Base-by-base conservation (phyloP, 2,797 vertebrate genomes). In the Pagetopsis macropterus region DNA sequence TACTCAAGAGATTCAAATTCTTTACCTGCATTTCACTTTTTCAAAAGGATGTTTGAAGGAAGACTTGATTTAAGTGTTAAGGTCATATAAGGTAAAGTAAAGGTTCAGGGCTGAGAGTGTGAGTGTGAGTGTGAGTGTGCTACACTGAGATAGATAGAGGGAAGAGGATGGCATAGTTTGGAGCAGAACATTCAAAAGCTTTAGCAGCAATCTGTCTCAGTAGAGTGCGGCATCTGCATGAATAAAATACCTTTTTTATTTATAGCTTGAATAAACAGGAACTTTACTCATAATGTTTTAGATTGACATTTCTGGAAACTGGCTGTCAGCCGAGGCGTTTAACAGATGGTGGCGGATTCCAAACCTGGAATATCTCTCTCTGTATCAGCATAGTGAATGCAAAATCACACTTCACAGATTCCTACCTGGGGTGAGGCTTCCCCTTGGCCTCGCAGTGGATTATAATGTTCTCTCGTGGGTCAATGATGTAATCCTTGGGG, bases 371-470 rank as follows among this genome's bases (percentile, higher is more conserved):
- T 51, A 12, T 37, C 1, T 65, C 41, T 49, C 37, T 14, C 40
- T 16, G 17, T 41, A 27, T 65, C 19, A 65, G 11, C 66, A 46
- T 46, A 6, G 31, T 75, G n/a, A 79, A 80, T 70, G 50, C 21
- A 72, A 59, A 84, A 72, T 68, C 27, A 15, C 58, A 66, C 23
- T 68, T 57, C 23, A 64, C 48, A 16, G 43, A 52, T 71, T 90
- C 93, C 72, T 90, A 99, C 98, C 96, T 97, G 88, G 98, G 97
- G 86, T 96, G 95, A 65, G 98, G 98, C 48, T 97, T 99, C 85
- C 98, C 98, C 91, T 99, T 99, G 9, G 97, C 98, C 78, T 98
- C 97, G 87, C 98, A 99, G 58, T 96, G 95, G 91, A 99, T 97
- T 86, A 97, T 88, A 81, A 99, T 97, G 88, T 96, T 97, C 92